Conservation (phyloP, 2,797 vertebrate species). For the Sarcophilus harrisii region DNA sequence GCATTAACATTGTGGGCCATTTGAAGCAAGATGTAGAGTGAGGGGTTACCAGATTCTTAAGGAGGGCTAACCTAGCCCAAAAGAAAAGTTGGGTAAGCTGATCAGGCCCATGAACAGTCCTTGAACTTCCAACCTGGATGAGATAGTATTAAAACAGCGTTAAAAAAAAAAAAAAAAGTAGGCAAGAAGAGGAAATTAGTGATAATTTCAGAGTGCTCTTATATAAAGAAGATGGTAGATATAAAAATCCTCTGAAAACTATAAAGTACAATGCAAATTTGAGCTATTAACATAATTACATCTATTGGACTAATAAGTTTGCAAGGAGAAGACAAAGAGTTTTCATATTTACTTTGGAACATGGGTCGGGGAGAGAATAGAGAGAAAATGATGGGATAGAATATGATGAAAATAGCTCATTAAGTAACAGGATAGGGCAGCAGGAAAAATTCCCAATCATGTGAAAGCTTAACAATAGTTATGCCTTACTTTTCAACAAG, state of each 20-base stretch:
- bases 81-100: background rate
- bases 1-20: background rate
- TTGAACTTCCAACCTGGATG: background rate
- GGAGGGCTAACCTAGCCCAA: background rate
- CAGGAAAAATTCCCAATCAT: conserved; percentile 25
- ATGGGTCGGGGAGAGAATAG: conserved; percentile 10
- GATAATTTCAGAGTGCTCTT: background rate
- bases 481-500: conserved; percentile 25
- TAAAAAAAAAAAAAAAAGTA: background rate
- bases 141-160: background rate
- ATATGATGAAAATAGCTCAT: conserved; percentile 20
- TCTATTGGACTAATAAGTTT: background rate
- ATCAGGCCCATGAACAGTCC: background rate
- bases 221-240: background rate
- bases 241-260: background rate
- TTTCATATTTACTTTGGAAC: conserved; percentile 37
- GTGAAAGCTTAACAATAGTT: conserved; percentile 10
- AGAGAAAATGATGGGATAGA: conserved; percentile 25
- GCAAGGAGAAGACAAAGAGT: background rate
- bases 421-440: background rate
- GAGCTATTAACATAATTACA: background rate
- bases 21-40: background rate
- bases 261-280: background rate
- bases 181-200: background rate
- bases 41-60: background rate